These are phyloP conservation scores for Tinea pellionella DNA, from an alignment of 2,888 invertebrate genomes.

Conservation along the genomic window DNA sequence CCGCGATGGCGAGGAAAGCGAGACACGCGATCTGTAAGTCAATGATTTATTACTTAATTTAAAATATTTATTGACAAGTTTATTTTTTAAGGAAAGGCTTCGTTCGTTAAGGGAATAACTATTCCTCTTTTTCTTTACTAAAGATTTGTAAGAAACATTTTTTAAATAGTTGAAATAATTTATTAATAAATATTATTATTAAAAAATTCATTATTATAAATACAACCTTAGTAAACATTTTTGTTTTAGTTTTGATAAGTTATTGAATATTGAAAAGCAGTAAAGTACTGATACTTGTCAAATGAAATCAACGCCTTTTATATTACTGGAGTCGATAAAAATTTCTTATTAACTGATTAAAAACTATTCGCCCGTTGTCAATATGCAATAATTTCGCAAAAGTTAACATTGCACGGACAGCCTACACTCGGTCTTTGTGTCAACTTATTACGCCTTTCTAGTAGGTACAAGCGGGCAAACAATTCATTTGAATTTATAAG, in stretches of 20 bases:
- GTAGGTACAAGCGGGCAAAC: not conserved
- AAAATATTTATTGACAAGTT: not conserved
- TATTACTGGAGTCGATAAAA: constrained; percentile 20
- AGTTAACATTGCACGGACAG: constrained; percentile 22
- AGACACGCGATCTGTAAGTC: constrained; percentile 21
- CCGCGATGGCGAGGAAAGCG: constrained; percentile 20
- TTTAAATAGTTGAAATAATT: too few species aligned
- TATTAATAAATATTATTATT: too few species aligned
- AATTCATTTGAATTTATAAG: too few species aligned
- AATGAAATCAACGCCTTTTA: constrained; percentile 27
- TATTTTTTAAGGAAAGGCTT: too few species aligned
- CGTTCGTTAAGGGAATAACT: too few species aligned
- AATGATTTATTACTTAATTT: not conserved
- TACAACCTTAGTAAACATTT: constrained; percentile 9
- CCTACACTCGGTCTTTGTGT: constrained; percentile 30
- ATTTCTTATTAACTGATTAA: constrained; percentile 12
- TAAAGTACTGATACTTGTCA: constrained; percentile 25
- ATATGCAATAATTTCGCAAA: constrained; percentile 45
- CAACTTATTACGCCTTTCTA: constrained; percentile 8
- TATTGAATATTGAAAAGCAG: not conserved
- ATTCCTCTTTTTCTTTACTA: too few species aligned
- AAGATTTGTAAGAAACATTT: too few species aligned
- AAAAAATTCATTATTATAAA: too few species aligned
- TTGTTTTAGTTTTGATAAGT: not conserved
- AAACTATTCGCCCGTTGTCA: constrained; percentile 16